Conservation (phyloP, 2,113 vertebrate species). For the Anolis sagrei region DNA sequence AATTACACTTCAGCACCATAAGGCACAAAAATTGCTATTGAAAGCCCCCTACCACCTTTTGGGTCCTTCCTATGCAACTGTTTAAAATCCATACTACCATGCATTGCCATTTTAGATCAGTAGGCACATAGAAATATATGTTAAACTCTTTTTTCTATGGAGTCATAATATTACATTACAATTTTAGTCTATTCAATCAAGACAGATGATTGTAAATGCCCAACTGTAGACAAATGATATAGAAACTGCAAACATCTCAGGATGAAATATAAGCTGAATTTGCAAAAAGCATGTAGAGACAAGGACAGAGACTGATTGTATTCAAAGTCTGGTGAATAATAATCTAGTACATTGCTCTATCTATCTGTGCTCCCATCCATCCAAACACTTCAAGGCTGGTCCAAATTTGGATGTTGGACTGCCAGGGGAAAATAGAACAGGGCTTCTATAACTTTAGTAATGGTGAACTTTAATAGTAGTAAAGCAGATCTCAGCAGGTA, state of each 20-base stretch:
- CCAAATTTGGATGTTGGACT: too few species aligned
- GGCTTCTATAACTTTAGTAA: too few species aligned
- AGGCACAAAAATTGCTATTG: not conserved
- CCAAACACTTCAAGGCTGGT: too few species aligned
- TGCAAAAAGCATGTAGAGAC: conserved; percentile 12
- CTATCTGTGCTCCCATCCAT: not conserved
- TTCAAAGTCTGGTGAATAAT: not conserved
- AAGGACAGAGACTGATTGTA: not conserved
- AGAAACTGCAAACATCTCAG: conserved; percentile 45
- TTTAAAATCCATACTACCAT: not conserved
- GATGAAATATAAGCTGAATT: conserved; percentile 4
- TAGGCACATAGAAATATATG: conserved; percentile 7
- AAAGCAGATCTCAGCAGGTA: too few species aligned
- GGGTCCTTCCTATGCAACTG: not conserved
- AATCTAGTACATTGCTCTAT: not conserved
- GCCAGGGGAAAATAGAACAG: too few species aligned
- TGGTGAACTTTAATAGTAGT: too few species aligned
- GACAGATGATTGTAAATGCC: conserved; percentile 43
- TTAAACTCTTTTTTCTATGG: not conserved
- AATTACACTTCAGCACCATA: not conserved
- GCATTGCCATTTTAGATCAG: conserved; percentile 38
- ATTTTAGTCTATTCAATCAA: conserved; percentile 6
- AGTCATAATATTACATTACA: conserved; percentile 34
- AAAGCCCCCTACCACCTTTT: not conserved
- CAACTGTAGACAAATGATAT: conserved; percentile 20